Base-by-base conservation (phyloP, 2,888 invertebrate species). In the Aleiodes alternator region DNA sequence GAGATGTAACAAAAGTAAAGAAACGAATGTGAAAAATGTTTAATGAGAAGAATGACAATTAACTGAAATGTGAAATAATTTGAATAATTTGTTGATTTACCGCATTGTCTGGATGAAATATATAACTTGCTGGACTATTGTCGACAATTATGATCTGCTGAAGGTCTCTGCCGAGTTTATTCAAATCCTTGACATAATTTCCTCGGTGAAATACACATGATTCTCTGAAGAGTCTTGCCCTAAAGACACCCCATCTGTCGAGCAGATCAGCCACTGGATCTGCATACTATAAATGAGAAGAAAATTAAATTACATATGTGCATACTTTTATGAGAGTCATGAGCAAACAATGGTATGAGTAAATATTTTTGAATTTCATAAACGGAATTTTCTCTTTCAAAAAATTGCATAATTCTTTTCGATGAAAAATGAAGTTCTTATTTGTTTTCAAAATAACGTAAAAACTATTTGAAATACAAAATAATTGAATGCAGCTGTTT, bases 81-180 rank as follows among this genome's bases (percentile, higher is more conserved):
- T 55, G 50, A 48, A 70, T 73, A 73, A 94, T 96, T 95, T 4
- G 5, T 12, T 51, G 3, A 31, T 31, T 68, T 91, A 99, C 98
- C 91, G 99, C 99, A 92, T 99, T 99, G 90, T 99, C 98, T 88
- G 99, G 99, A 94, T 99, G 99, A 95, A 99, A 99, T 92, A 99
- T 98, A 91, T 99, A 99, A 82, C 98, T 98, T 87, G 98, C 98
- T 86, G 99, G 99, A 87, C 99, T 99, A 92, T 99, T 99, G 93
- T 99, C 99, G 83, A 99, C 97, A 87, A 99, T 99, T 87, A 99
- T 95, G 87, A 98, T 97, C 90, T 97, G 96, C 86, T 97, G 95
- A 90, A 99, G 92, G 91, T 98, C 98, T 81, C 99, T 93, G 78
- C 99, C 99, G 82, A 99, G 92, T 89, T 97, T 96, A 92, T 98